Conservation (phyloP, 2,888 invertebrate species). For the Cremastinae sp. region DNA sequence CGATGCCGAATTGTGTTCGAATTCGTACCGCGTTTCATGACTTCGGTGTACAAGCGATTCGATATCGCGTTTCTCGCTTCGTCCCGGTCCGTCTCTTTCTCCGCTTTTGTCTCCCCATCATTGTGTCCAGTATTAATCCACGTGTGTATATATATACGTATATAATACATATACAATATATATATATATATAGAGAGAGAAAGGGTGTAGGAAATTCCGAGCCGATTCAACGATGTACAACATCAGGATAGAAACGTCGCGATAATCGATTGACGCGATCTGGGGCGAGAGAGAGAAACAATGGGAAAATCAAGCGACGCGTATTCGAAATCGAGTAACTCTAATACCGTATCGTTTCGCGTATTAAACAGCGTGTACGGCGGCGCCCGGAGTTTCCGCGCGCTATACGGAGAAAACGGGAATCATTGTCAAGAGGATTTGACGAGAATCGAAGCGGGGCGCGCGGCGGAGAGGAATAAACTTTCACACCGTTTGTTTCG, state of each 20-base stretch:
- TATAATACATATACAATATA: no score
- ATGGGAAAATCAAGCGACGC: slow-evolving; percentile 59
- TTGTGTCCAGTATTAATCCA: not conserved
- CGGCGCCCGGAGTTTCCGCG: not conserved
- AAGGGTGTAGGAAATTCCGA: not conserved
- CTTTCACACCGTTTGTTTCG: no score
- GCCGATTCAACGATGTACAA: slow-evolving; percentile 25
- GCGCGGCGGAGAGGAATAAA: no score
- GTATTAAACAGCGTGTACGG: slow-evolving; percentile 34
- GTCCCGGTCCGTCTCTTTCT: no score
- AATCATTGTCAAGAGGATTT: slow-evolving; percentile 38
- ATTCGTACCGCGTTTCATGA: no score
- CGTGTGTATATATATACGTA: not conserved
- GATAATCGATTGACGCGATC: slow-evolving; percentile 51
- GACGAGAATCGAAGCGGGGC: slow-evolving; percentile 30
- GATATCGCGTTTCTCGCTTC: no score
- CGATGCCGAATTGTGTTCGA: no score
- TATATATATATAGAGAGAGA: not conserved
- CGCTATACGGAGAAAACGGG: slow-evolving; percentile 11
- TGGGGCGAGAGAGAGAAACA: slow-evolving; percentile 42
- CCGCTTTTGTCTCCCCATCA: no score
- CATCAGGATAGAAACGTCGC: slow-evolving; percentile 42
- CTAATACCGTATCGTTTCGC: slow-evolving; percentile 29
- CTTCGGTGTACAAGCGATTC: no score
- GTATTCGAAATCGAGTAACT: slow-evolving; percentile 58